Evolutionary conservation across 2,888 invertebrate genomes (phyloP).

Genomic region (Synanthedon tipuliformis): DNA sequence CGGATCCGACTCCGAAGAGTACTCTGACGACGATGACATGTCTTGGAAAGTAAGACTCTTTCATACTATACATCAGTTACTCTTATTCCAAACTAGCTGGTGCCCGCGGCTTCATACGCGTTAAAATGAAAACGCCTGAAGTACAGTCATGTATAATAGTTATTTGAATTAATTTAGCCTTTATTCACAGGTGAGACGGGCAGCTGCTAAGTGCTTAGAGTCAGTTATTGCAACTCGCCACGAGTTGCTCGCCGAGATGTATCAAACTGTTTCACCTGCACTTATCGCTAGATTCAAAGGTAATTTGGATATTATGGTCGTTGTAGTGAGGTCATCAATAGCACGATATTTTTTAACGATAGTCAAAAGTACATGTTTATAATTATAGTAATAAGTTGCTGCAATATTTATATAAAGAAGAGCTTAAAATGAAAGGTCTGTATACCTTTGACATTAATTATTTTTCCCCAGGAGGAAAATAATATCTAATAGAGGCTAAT

Average conservation of each 20-base stretch:
- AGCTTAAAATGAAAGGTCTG: too few relatives aligned
- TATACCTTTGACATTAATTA: too few relatives aligned
- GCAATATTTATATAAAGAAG: too few relatives aligned
- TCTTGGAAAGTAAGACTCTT: constrained; percentile 86
- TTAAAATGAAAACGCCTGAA: too few relatives aligned
- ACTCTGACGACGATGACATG: constrained; percentile 99
- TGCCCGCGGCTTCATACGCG: too few relatives aligned
- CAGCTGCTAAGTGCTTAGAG: constrained; percentile 97
- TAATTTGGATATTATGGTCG: constrained; percentile 24
- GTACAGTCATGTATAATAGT: too few relatives aligned
- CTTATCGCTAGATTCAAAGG: constrained; percentile 94
- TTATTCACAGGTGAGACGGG: constrained; percentile 75
- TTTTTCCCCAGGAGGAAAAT: too few relatives aligned
- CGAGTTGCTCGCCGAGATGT: constrained; percentile 90
- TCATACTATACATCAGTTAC: not conserved
- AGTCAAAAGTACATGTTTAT: not conserved
- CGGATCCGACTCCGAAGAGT: constrained; percentile 91
- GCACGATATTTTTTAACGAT: not conserved
- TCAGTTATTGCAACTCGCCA: constrained; percentile 93
- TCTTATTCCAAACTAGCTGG: not conserved
- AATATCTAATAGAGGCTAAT: too few relatives aligned
- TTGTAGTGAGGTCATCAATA: not conserved
- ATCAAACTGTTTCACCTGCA: constrained; percentile 88
- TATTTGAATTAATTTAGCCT: not conserved
- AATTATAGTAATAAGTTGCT: not conserved